Percentiles rank a stretch among this genome's conserved stretches.
These are phyloP conservation scores for Agrypnus murinus DNA, from an alignment of 2,888 invertebrate species.

Conservation along the genomic window DNA sequence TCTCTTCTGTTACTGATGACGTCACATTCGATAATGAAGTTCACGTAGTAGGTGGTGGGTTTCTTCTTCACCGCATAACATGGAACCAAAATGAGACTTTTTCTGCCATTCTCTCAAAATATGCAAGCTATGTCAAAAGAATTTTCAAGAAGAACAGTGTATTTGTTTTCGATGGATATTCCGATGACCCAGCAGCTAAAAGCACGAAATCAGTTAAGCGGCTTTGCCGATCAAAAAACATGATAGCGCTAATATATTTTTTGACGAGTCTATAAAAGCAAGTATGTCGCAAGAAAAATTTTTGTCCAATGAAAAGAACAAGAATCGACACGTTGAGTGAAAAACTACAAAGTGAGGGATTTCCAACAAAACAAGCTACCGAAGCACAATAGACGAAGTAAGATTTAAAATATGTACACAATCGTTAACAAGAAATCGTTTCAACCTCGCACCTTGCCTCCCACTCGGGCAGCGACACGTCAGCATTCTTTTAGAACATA, in stretches of 20 bases:
- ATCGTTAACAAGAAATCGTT: no score
- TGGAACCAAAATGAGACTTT: no score
- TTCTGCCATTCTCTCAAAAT: no score
- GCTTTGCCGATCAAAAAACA: slow-evolving; percentile 49
- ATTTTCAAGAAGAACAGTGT: slow-evolving; percentile 51
- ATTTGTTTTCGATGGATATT: slow-evolving; percentile 59
- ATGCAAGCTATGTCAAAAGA: slow-evolving; percentile 52
- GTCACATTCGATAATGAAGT: no score
- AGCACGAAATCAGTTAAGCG: slow-evolving; percentile 57
- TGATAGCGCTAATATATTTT: slow-evolving; percentile 48
- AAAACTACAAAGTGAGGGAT: slow-evolving; percentile 38
- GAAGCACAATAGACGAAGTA: no score
- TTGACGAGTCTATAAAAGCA: slow-evolving; percentile 46
- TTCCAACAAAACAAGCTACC: slow-evolving; percentile 47
- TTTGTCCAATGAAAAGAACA: slow-evolving; percentile 56
- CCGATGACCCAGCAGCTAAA: slow-evolving; percentile 31
- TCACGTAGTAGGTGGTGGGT: no score
- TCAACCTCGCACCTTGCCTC: no score
- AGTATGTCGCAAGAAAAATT: slow-evolving; percentile 56
- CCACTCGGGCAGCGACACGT: no score
- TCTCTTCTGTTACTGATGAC: slow-evolving; percentile 38
- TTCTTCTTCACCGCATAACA: no score
- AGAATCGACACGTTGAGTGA: slow-evolving; percentile 50
- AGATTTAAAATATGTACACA: no score
- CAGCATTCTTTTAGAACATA: no score